Evolutionary conservation across 64 coral and sea anemone genomes (phyloP).

Genomic region (Pocillopora verrucosa): DNA sequence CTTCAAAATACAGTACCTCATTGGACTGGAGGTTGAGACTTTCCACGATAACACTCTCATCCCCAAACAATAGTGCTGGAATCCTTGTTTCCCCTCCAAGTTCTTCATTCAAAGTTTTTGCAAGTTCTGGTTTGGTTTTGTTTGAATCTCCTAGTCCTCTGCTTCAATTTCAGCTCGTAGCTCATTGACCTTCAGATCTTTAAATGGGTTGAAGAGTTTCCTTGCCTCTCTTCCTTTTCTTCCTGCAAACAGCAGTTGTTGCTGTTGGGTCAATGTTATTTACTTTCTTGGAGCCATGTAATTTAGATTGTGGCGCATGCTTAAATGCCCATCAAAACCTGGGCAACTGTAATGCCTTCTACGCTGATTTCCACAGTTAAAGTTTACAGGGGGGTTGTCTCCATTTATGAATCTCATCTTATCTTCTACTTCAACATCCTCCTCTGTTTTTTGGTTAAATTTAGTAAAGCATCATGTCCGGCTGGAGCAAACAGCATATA

Average conservation of each 20-base stretch:
- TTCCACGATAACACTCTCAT: too few species aligned
- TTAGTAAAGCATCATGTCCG: conserved; percentile 17
- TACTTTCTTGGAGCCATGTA: conserved; percentile 32
- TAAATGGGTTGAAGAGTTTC: not conserved
- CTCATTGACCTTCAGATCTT: conserved; percentile 31
- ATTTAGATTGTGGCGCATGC: not conserved
- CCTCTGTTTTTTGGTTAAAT: not conserved
- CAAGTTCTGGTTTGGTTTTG: too few species aligned
- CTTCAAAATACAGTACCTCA: too few species aligned
- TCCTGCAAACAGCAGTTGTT: not conserved
- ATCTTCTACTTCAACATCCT: not conserved
- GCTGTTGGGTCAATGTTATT: conserved; percentile 3
- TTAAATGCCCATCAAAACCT: conserved; percentile 45
- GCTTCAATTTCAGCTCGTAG: not conserved
- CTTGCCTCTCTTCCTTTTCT: not conserved
- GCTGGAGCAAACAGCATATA: conserved; percentile 14
- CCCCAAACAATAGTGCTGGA: too few species aligned
- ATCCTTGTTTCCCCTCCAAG: too few species aligned
- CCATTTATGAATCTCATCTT: conserved; percentile 21
- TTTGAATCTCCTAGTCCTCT: too few species aligned
- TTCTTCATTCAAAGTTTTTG: too few species aligned
- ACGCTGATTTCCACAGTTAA: conserved; percentile 49
- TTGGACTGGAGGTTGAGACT: too few species aligned
- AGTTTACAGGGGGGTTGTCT: conserved; percentile 13
- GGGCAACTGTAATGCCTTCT: conserved; percentile 22